These are phyloP conservation scores for Apis florea DNA, from an alignment of 1,140 invertebrate species.

Conservation along the genomic window DNA sequence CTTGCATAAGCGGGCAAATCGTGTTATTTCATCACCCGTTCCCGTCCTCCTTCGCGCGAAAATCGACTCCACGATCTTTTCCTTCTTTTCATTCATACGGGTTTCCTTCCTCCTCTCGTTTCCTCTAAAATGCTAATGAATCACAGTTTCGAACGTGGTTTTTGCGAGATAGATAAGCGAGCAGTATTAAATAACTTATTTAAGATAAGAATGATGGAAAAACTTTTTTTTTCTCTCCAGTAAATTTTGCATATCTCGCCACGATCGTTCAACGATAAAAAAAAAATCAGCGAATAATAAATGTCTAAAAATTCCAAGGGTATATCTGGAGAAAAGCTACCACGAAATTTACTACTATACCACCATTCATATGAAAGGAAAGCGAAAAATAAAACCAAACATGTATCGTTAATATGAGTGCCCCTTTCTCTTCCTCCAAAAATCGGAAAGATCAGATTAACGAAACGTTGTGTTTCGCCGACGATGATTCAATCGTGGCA, in stretches of 20 bases:
- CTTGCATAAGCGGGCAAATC: slow-evolving; percentile 52
- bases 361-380: too few relatives aligned
- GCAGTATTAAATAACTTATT: too few relatives aligned
- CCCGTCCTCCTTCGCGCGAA: background rate
- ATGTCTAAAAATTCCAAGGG: too few relatives aligned
- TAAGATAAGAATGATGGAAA: too few relatives aligned
- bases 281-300: too few relatives aligned
- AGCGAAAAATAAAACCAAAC: too few relatives aligned
- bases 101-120: background rate
- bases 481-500: background rate
- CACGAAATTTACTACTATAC: too few relatives aligned
- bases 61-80: background rate
- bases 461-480: background rate
- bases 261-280: too few relatives aligned
- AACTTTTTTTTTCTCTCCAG: too few relatives aligned
- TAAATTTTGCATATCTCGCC: too few relatives aligned
- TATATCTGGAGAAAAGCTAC: too few relatives aligned
- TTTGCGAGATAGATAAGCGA: background rate
- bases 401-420: too few relatives aligned
- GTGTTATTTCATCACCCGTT: slow-evolving; percentile 36
- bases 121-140: background rate
- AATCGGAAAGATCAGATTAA: background rate
- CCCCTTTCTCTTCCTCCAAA: background rate
- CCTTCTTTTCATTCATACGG: background rate
- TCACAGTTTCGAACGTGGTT: background rate